Percentiles rank a stretch among this genome's conserved stretches.
phyloP scores from a whole-genome alignment of 2,113 vertebrate genomes.

The Tragulus kanchil region DNA sequence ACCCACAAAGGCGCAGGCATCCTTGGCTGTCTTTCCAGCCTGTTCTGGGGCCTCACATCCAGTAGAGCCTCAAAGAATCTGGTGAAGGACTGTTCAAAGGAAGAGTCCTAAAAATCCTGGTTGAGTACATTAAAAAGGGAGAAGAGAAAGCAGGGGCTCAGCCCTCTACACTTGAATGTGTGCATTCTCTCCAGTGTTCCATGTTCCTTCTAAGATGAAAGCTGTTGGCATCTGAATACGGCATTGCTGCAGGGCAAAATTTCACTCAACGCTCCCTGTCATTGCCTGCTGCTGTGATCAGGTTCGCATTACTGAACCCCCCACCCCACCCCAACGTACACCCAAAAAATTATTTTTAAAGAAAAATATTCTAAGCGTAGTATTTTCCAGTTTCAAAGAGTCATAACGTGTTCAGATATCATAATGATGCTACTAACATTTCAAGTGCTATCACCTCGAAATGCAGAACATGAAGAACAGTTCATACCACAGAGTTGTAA shows the following conservation, averaged over 20 bases:
- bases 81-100: neutral
- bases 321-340: no score
- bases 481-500: constrained; percentile 63
- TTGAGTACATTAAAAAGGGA: neutral
- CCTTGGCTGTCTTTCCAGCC: neutral
- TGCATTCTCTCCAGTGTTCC: accelerated
- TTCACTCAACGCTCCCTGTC: neutral
- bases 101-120: neutral
- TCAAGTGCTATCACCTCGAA: constrained; percentile 44
- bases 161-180: neutral
- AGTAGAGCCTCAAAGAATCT: neutral
- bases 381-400: constrained; percentile 62
- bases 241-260: neutral
- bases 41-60: neutral
- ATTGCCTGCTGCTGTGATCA: neutral
- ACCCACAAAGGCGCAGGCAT: accelerated
- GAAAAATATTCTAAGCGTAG: neutral
- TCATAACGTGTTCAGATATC: constrained; percentile 9
- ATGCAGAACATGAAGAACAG: constrained; percentile 60
- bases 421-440: constrained; percentile 55
- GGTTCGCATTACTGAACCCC: constrained; percentile 16
- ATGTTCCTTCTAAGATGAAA: neutral
- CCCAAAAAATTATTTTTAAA: neutral
- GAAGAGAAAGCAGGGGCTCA: accelerated
- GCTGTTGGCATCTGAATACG: neutral